Percentiles rank a stretch among this genome's conserved stretches.
phyloP scores from a whole-genome alignment of 1,140 invertebrate genomes.

The Drosophila pruinosa region DNA sequence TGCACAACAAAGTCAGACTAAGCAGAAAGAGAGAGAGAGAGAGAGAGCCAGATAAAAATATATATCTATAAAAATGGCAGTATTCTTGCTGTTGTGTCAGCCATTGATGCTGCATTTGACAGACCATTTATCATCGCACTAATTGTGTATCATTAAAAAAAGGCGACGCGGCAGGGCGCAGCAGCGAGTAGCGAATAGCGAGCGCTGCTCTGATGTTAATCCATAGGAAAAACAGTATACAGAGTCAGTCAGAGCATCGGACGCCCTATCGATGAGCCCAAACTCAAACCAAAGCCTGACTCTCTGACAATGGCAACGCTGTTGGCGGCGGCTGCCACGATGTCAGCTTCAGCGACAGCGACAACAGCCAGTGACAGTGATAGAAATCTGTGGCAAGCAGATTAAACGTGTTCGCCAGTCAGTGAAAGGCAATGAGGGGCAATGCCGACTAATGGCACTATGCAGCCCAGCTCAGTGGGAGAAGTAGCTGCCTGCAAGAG shows the following conservation, averaged over 20 bases:
- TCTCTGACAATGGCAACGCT: slow-evolving; percentile 58
- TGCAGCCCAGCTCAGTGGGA: background rate
- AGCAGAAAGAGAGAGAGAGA: slow-evolving; percentile 17
- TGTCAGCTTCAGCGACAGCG: slow-evolving; percentile 20
- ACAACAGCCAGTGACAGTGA: slow-evolving; percentile 70
- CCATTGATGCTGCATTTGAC: slow-evolving; percentile 78
- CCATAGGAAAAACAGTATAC: slow-evolving; percentile 49
- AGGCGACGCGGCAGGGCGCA: slow-evolving; percentile 34
- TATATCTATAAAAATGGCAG: slow-evolving; percentile 20
- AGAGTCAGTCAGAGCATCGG: slow-evolving; percentile 15
- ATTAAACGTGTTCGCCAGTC: slow-evolving; percentile 70
- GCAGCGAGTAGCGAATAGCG: background rate
- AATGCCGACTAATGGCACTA: slow-evolving; percentile 7
- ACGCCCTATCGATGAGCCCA: slow-evolving; percentile 17
- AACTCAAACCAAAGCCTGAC: background rate
- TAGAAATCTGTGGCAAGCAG: slow-evolving; percentile 78
- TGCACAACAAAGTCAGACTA: slow-evolving; percentile 46
- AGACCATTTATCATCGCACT: slow-evolving; percentile 82
- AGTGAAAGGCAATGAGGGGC: slow-evolving; percentile 18
- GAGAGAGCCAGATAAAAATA: slow-evolving; percentile 9
- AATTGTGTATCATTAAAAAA: slow-evolving; percentile 82
- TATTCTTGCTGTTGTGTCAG: slow-evolving; percentile 38
- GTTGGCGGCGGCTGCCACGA: no score
- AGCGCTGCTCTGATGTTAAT: slow-evolving; percentile 64
- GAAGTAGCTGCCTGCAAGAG: background rate